Percentiles rank a stretch among this genome's conserved stretches.
Evolutionary conservation across 2,888 invertebrate genomes (phyloP).

Genomic region (Desoria tigrina): DNA sequence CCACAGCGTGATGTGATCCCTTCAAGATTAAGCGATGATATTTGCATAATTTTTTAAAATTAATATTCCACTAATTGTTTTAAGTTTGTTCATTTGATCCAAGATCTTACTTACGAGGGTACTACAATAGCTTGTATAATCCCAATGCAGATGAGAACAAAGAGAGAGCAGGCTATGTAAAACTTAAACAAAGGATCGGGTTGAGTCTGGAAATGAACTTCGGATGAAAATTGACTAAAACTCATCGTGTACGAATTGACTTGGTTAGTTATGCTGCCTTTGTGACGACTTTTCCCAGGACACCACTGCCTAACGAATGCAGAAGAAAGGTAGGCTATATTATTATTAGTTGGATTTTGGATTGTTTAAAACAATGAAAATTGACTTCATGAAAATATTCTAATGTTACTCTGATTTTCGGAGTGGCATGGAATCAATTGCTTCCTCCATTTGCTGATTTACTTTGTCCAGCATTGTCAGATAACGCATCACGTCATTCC

Average conservation of each 20-base stretch:
- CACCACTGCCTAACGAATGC: conserved; percentile 74
- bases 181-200: conserved; percentile 84
- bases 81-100: too few relatives aligned
- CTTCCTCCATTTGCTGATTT: conserved; percentile 74
- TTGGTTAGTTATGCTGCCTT: conserved; percentile 45
- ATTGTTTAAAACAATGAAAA: too few relatives aligned
- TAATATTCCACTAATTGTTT: too few relatives aligned
- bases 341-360: too few relatives aligned
- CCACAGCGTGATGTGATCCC: conserved; percentile 49
- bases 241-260: conserved; percentile 66
- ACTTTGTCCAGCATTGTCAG: conserved; percentile 58
- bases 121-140: conserved; percentile 66
- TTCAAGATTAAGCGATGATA: too few relatives aligned
- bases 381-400: neutral
- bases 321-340: too few relatives aligned
- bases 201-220: conserved; percentile 71
- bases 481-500: conserved; percentile 32
- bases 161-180: conserved; percentile 67
- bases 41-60: neutral
- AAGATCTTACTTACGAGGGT: conserved; percentile 61
- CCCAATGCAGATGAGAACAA: conserved; percentile 65
- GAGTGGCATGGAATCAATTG: conserved; percentile 80
- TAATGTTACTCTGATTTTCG: conserved; percentile 68
- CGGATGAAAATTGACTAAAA: conserved; percentile 67
- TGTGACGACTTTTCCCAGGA: conserved; percentile 57